phyloP scores from a whole-genome alignment of 2,888 invertebrate species.

The Agonum fuliginosum region DNA sequence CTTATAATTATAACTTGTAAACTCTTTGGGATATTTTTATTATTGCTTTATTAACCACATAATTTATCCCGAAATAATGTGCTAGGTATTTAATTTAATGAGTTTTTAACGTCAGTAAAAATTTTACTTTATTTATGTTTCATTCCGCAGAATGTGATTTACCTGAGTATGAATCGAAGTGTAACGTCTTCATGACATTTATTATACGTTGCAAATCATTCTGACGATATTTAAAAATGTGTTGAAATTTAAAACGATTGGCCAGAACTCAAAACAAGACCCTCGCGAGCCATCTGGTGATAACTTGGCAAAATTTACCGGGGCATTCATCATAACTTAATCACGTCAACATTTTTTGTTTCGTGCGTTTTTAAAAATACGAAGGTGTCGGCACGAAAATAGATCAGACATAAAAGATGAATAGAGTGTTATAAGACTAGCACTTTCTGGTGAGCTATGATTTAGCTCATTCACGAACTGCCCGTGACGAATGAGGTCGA shows the following conservation, averaged over 20 bases:
- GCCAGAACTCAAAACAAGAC: conserved; percentile 48
- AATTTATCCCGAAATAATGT: no score
- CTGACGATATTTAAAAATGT: conserved; percentile 22
- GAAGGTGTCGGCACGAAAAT: conserved; percentile 17
- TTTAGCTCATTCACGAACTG: conserved; percentile 14
- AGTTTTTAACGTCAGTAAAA: no score
- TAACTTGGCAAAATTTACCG: conserved; percentile 43
- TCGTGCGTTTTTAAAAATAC: conserved; percentile 36
- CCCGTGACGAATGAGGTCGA: neutral
- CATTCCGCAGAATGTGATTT: no score
- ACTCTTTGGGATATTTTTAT: no score
- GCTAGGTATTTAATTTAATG: no score
- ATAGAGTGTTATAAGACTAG: neutral
- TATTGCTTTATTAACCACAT: no score
- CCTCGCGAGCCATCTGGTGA: conserved; percentile 36
- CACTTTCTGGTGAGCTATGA: neutral
- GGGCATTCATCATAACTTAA: conserved; percentile 49
- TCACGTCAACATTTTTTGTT: conserved; percentile 47
- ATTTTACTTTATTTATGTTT: neutral
- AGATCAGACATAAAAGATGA: conserved; percentile 15
- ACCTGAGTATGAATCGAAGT: conserved; percentile 13
- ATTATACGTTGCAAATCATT: conserved; percentile 39
- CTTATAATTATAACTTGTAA: no score
- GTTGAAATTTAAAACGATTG: conserved; percentile 48
- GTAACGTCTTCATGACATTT: neutral